Evolutionary conservation across 30 jellyfish, hydroid and myxozoan species (phyloP).

Genomic region (Catostylus mosaicus): DNA sequence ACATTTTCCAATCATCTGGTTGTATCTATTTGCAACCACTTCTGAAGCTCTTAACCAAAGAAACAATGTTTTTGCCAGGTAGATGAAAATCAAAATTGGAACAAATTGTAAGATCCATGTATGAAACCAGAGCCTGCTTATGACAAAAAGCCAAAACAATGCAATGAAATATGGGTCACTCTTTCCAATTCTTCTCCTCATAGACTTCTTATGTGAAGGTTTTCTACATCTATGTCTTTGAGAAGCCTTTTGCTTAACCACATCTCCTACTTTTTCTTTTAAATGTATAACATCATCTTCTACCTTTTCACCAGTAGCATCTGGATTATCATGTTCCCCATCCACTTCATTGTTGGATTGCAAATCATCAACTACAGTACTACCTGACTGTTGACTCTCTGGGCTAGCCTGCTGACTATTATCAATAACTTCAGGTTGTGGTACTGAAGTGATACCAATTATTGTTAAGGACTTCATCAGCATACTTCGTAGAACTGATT

Average conservation of each 20-base stretch:
- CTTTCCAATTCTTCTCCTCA: slow-evolving; percentile 65
- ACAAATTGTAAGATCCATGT: slow-evolving; percentile 68
- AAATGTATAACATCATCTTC: neutral
- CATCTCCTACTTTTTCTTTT: slow-evolving; percentile 13
- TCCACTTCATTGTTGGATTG: neutral
- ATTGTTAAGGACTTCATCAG: slow-evolving; percentile 17
- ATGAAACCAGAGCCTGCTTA: slow-evolving; percentile 77
- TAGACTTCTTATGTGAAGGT: slow-evolving; percentile 1
- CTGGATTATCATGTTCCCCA: neutral
- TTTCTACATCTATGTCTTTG: neutral
- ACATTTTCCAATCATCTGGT: neutral
- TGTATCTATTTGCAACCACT: slow-evolving; percentile 16
- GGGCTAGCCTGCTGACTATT: neutral
- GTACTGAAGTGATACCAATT: slow-evolving; percentile 5
- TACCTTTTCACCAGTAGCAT: neutral
- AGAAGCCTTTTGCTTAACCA: neutral
- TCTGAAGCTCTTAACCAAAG: slow-evolving; percentile 44
- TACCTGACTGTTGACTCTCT: neutral
- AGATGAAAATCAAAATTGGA: slow-evolving; percentile 56
- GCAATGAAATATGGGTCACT: slow-evolving; percentile 91
- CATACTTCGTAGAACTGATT: neutral
- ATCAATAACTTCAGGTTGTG: slow-evolving; percentile 3
- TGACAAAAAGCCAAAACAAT: slow-evolving; percentile 81
- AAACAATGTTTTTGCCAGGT: slow-evolving; percentile 25
- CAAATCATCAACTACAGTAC: neutral